phyloP scores from a whole-genome alignment of 2,113 vertebrate species.

The Carollia perspicillata region DNA sequence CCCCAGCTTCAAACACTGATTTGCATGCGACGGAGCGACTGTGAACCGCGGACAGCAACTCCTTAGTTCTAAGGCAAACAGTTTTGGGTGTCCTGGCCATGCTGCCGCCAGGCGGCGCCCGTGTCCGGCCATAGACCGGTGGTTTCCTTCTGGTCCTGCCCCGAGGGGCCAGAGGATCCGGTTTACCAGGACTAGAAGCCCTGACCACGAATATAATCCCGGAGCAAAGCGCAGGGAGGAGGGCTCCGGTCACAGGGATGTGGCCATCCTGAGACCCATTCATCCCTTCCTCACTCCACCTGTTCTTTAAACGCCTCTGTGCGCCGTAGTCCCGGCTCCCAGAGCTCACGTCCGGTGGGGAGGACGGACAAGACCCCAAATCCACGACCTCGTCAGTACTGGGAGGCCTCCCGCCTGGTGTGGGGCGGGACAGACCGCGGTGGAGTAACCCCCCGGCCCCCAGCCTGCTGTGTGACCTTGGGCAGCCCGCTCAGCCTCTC shows the following conservation, averaged over 20 bases:
- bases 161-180: accelerated
- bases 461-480: background rate
- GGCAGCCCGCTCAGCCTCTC: background rate
- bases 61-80: background rate
- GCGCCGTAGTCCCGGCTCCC: background rate
- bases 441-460: background rate
- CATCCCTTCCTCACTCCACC: background rate
- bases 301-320: background rate
- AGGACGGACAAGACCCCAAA: background rate
- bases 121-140: accelerated
- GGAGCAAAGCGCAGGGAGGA: background rate
- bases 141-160: background rate
- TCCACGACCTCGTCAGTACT: background rate
- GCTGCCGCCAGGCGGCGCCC: background rate
- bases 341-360: background rate
- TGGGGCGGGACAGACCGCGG: background rate
- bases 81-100: accelerated
- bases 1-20: background rate
- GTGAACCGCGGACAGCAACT: accelerated
- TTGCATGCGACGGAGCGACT: background rate
- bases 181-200: background rate
- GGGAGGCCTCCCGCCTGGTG: background rate
- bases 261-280: background rate
- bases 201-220: background rate
- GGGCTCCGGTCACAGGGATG: background rate